Base-by-base conservation (phyloP, 2,888 invertebrate genomes). In the Agapostemon virescens region DNA sequence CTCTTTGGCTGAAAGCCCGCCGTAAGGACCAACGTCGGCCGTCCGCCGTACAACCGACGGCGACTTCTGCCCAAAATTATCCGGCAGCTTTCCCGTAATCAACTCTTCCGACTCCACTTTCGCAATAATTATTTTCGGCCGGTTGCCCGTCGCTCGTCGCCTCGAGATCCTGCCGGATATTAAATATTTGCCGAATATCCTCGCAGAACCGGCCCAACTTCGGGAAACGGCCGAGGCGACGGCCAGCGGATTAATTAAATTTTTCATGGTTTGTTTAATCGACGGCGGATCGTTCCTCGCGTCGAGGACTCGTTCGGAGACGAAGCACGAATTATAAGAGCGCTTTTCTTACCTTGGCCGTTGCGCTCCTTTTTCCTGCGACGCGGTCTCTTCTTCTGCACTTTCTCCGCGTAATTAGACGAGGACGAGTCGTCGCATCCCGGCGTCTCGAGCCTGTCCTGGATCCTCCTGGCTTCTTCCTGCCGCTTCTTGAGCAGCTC, bases 401-500 rank as follows among this genome's bases (percentile, higher is more conserved):
- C 87, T 49, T 89, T 88, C 66, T 87, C 88, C 52, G 75, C 70
- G 72, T 84, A 89, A 83, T 89, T 90, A 61, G 90, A 89, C 0
- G 90, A 89, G 26, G 90, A 89, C 11, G 89, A 88, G 73, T 91
- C 91, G 66, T 90, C 88, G 75, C 81, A 82, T 55, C 82, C 83
- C 9, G 81, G 75, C 23, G 83, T 71, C 49, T 81, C 74, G 20
- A 74, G 81, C 15, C 71, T 86, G 45, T 86, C 83, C 20, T 86
- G 77, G 2, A 81, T 45, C 38, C 45, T 82, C n/a, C 85, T 86
- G 61, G 82, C 84, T 17, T 84, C 84, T 55, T 80, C 81, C 55
- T 89, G 89, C 38, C 90, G 86, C 67, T 84, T 88, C 78, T 90
- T 91, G 83, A 92, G 79, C 63, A 91, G 85, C 69, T 91, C 91